Conservation (phyloP, 2,113 vertebrate genomes). For the Poecilia latipinna region DNA sequence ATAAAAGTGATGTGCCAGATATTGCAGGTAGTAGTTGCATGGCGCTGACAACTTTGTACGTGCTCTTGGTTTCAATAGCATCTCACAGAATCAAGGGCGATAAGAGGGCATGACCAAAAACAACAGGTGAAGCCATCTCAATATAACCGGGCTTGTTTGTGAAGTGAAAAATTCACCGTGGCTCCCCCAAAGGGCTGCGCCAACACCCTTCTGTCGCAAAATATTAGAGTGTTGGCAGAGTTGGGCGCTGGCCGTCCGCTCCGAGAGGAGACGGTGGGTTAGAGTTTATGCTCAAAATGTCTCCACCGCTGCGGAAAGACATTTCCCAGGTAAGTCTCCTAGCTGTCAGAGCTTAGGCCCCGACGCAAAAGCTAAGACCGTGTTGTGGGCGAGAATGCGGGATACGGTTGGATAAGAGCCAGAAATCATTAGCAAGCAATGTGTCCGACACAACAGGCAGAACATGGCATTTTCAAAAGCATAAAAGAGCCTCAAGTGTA, state of each 20-base stretch:
- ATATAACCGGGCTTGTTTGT: slow-evolving; percentile 47
- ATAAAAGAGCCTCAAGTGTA: slow-evolving; percentile 58
- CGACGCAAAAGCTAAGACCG: slow-evolving; percentile 26
- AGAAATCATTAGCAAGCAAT: slow-evolving; percentile 64
- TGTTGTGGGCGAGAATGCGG: slow-evolving; percentile 62
- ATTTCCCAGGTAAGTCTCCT: slow-evolving; percentile 56
- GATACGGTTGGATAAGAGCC: slow-evolving; percentile 70
- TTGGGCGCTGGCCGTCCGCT: slow-evolving; percentile 58
- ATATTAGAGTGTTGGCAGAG: slow-evolving; percentile 50
- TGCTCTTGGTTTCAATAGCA: slow-evolving; percentile 58
- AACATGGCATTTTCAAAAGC: slow-evolving; percentile 69
- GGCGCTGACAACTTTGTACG: slow-evolving; percentile 54
- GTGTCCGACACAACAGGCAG: slow-evolving; percentile 64
- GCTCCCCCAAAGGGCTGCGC: slow-evolving; percentile 48
- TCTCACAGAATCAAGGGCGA: slow-evolving; percentile 59
- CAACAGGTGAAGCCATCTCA: slow-evolving; percentile 38
- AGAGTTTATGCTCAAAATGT: slow-evolving; percentile 53
- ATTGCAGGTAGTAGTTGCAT: slow-evolving; percentile 51
- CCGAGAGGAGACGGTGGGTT: slow-evolving; percentile 27
- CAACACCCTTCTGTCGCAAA: slow-evolving; percentile 37
- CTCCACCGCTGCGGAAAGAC: slow-evolving; percentile 29
- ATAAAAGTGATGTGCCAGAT: slow-evolving; percentile 54
- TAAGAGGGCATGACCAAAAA: slow-evolving; percentile 53
- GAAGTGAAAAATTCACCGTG: slow-evolving; percentile 52
- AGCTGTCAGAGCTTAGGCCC: slow-evolving; percentile 25